These are phyloP conservation scores for Melanchra persicariae DNA, from an alignment of 2,888 invertebrate species.

Conservation along the genomic window DNA sequence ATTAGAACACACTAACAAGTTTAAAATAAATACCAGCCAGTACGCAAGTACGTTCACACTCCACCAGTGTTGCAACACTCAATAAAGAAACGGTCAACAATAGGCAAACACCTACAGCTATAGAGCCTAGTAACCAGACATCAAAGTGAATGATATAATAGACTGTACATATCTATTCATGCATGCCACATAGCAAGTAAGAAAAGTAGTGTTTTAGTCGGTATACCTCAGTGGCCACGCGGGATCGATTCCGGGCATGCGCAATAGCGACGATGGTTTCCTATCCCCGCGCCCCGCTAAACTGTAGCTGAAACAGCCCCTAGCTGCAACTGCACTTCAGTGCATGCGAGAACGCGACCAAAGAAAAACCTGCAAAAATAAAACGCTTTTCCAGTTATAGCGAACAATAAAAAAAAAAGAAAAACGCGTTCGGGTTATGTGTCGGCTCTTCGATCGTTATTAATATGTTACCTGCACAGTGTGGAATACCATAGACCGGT, in stretches of 20 bases:
- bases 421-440: conserved; percentile 55
- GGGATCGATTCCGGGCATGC: conserved; percentile 89
- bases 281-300: conserved; percentile 73
- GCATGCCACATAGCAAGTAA: conserved; percentile 67
- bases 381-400: conserved; percentile 61
- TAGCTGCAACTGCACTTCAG: conserved; percentile 89
- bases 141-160: conserved; percentile 90
- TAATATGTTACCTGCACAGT: conserved; percentile 57
- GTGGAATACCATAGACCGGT: conserved; percentile 62
- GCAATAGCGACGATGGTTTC: conserved; percentile 76
- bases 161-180: conserved; percentile 73
- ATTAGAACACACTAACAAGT: conserved; percentile 56
- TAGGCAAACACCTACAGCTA: conserved; percentile 64
- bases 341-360: conserved; percentile 84
- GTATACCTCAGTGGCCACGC: conserved; percentile 83
- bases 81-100: conserved; percentile 70
- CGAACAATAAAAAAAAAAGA: conserved; percentile 41
- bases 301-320: conserved; percentile 73
- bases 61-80: conserved; percentile 62
- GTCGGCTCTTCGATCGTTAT: conserved; percentile 40
- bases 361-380: conserved; percentile 75
- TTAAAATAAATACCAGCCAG: conserved; percentile 51
- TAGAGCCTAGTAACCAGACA: conserved; percentile 74
- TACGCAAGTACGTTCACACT: conserved; percentile 48
- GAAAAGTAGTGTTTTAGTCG: conserved; percentile 72